Evolutionary conservation across 1,140 invertebrate genomes (phyloP).

Genomic region (Dolichoris vasculosae): DNA sequence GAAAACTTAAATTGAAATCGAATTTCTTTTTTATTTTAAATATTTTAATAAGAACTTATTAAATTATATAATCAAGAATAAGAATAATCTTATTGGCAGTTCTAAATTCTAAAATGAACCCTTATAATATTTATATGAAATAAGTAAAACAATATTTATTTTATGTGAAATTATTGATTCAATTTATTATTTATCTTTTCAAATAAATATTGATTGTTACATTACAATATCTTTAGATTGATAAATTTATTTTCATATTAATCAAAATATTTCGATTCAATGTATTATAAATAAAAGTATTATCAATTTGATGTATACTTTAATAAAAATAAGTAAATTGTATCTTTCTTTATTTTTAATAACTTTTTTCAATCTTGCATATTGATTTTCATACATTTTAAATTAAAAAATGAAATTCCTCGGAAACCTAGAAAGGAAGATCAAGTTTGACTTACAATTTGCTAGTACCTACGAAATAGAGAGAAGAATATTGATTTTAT

Average conservation of each 20-base stretch:
- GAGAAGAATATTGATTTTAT: constrained; percentile 13
- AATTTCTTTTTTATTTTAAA: too few species aligned
- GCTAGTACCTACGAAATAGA: background rate
- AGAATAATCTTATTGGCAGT: too few species aligned
- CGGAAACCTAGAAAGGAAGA: background rate
- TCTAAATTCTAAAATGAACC: too few species aligned
- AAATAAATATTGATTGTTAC: too few species aligned
- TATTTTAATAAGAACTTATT: too few species aligned
- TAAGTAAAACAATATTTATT: too few species aligned
- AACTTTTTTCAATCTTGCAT: background rate
- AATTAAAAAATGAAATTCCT: background rate
- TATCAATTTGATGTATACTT: background rate
- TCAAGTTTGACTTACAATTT: constrained; percentile 1
- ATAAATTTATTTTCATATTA: background rate
- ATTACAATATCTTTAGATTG: too few species aligned
- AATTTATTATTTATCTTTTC: too few species aligned
- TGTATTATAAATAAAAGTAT: background rate
- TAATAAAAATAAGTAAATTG: background rate
- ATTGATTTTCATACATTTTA: background rate
- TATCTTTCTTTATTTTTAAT: background rate
- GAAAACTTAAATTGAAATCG: too few species aligned
- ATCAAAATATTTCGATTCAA: background rate
- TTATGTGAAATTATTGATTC: too few species aligned
- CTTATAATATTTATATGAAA: too few species aligned
- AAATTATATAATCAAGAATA: too few species aligned